These are phyloP conservation scores for Hoplodrina ambigua DNA, from an alignment of 2,888 invertebrate genomes.

Conservation along the genomic window DNA sequence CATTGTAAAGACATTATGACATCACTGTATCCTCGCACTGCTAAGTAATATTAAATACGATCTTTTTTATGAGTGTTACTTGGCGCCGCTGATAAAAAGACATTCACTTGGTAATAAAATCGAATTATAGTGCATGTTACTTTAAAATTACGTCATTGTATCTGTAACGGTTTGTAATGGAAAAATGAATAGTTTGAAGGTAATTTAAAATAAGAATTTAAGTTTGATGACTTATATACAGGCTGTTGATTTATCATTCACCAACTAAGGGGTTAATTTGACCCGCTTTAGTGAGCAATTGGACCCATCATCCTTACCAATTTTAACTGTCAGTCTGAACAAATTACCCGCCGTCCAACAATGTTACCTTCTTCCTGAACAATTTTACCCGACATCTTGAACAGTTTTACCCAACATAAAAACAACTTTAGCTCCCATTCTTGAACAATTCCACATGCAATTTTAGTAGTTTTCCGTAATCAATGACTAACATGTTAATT, in stretches of 20 bases:
- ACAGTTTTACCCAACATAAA: background rate
- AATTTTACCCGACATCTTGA: background rate
- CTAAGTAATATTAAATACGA: constrained; percentile 26
- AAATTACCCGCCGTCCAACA: background rate
- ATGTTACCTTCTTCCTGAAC: background rate
- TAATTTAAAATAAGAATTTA: too few relatives aligned
- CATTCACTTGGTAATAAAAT: constrained; percentile 29
- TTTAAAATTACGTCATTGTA: constrained; percentile 11
- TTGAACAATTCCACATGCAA: background rate
- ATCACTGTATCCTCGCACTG: constrained; percentile 8
- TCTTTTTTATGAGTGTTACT: constrained; percentile 27
- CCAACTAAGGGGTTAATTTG: too few relatives aligned
- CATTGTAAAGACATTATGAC: constrained; percentile 39
- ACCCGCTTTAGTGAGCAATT: too few relatives aligned
- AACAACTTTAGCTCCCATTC: background rate
- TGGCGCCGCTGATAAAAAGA: constrained; percentile 20
- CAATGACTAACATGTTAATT: constrained; percentile 16
- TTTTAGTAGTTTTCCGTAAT: constrained; percentile 22
- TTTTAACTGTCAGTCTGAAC: background rate
- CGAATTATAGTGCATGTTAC: background rate
- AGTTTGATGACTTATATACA: too few relatives aligned
- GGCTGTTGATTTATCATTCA: too few relatives aligned
- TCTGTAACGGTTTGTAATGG: constrained; percentile 3
- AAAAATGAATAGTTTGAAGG: background rate
- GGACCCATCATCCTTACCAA: background rate